A percentile compares a stretch with the other conserved stretches of the same genome.
Evolutionary conservation across 2,113 vertebrate genomes (phyloP).

Genomic region (Apaloderma vittatum): DNA sequence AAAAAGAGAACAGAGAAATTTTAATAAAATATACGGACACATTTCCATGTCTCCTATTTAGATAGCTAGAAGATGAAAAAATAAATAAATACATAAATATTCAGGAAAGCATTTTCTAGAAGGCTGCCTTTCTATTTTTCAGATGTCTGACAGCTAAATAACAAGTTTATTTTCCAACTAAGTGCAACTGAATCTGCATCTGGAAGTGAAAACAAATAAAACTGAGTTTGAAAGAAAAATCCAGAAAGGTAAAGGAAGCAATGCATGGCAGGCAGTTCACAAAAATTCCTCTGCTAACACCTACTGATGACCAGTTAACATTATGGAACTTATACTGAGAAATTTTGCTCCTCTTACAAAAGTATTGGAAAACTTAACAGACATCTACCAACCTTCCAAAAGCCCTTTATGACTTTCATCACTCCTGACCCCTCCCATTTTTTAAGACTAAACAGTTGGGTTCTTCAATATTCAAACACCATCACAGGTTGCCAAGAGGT

Average conservation of each 20-base stretch:
- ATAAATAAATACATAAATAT: neutral
- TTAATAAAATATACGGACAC: conserved; percentile 5
- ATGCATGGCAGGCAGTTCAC: neutral
- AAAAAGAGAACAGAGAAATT: conserved; percentile 45
- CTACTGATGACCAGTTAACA: neutral
- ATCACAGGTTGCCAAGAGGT: neutral
- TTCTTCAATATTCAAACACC: neutral
- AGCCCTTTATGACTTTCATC: neutral
- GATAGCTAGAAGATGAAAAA: neutral
- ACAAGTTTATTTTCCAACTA: neutral
- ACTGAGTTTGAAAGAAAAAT: neutral
- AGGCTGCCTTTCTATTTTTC: neutral
- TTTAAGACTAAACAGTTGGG: neutral
- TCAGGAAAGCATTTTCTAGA: conserved; percentile 9
- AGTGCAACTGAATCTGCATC: neutral
- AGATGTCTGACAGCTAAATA: neutral
- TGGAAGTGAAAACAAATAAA: conserved; percentile 7
- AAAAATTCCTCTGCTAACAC: neutral
- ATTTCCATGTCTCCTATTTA: neutral
- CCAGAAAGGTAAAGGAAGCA: neutral
- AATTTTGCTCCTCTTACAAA: neutral
- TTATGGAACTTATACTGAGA: neutral
- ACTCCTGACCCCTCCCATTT: accelerated
- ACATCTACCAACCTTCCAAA: neutral
- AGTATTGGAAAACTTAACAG: neutral